Percentiles rank a stretch among this genome's conserved stretches.
Conservation (phyloP, 2,113 vertebrate genomes). For the Mirounga angustirostris region DNA sequence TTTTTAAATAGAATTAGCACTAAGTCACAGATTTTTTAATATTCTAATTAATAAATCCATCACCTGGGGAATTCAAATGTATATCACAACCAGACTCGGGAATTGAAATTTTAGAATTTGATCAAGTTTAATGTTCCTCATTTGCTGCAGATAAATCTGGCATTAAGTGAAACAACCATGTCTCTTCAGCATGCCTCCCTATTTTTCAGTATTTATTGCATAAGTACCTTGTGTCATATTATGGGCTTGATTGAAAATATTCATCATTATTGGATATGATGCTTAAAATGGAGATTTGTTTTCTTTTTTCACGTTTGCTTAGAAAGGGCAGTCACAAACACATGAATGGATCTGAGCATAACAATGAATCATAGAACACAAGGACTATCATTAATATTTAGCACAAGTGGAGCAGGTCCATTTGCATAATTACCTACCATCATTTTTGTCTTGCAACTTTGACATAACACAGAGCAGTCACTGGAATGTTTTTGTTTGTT, state of each 20-base stretch:
- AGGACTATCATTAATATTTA: constrained; percentile 40
- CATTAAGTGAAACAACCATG: neutral
- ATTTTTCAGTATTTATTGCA: constrained; percentile 35
- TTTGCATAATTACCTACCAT: constrained; percentile 49
- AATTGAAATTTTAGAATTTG: constrained; percentile 35
- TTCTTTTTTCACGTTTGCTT: neutral
- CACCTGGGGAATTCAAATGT: neutral
- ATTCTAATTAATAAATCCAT: constrained; percentile 46
- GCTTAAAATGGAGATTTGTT: neutral
- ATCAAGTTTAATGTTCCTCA: constrained; percentile 39
- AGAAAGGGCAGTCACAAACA: constrained; percentile 1
- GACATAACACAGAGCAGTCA: constrained; percentile 8
- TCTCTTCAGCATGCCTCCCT: neutral
- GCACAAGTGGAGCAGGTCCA: neutral
- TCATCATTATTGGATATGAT: constrained; percentile 1
- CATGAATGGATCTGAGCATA: neutral
- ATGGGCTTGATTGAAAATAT: neutral
- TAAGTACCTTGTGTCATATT: neutral
- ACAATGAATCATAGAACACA: constrained; percentile 31
- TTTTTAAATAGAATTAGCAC: neutral
- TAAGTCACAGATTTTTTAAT: neutral
- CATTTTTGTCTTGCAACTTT: constrained; percentile 25
- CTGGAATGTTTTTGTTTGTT: neutral
- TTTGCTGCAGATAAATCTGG: neutral
- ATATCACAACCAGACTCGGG: neutral